Percentiles rank a stretch among this genome's conserved stretches.
These are phyloP conservation scores for Oreotrochilus melanogaster DNA, from an alignment of 2,113 vertebrate species.

Conservation along the genomic window DNA sequence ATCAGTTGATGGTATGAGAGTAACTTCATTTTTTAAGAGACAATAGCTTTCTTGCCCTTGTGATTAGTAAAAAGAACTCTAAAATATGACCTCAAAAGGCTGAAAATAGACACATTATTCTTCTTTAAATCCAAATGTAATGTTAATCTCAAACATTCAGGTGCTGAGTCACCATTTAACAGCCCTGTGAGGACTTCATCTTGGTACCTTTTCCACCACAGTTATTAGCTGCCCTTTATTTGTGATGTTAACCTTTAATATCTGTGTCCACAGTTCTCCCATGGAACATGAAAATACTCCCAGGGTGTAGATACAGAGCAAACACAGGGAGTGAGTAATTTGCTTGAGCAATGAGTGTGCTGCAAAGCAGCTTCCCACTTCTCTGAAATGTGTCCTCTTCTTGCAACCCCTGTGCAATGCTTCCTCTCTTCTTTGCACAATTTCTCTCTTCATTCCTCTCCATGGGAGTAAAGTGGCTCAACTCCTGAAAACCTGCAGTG, in stretches of 20 bases:
- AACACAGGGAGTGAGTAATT: not conserved
- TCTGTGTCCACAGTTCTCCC: not conserved
- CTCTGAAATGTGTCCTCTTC: not conserved
- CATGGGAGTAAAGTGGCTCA: not conserved
- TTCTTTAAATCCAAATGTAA: slow-evolving; percentile 9
- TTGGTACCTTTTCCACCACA: not conserved
- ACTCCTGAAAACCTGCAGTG: not conserved
- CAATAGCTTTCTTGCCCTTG: not conserved
- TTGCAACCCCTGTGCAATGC: not conserved
- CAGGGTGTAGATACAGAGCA: not conserved
- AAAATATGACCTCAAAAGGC: not conserved
- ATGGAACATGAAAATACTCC: not conserved
- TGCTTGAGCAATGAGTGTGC: not conserved
- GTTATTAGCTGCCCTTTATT: slow-evolving; percentile 1
- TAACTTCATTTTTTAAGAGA: not conserved
- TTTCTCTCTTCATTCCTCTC: not conserved
- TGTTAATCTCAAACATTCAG: not conserved
- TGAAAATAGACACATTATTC: not conserved
- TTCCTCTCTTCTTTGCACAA: not conserved
- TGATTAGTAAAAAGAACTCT: not conserved
- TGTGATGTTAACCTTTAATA: not conserved
- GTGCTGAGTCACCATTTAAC: not conserved
- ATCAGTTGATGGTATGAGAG: not conserved
- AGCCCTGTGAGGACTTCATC: not conserved
- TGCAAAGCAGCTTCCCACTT: not conserved